Conservation (phyloP, 2,888 invertebrate species). For the Chloroclystis v-ata region DNA sequence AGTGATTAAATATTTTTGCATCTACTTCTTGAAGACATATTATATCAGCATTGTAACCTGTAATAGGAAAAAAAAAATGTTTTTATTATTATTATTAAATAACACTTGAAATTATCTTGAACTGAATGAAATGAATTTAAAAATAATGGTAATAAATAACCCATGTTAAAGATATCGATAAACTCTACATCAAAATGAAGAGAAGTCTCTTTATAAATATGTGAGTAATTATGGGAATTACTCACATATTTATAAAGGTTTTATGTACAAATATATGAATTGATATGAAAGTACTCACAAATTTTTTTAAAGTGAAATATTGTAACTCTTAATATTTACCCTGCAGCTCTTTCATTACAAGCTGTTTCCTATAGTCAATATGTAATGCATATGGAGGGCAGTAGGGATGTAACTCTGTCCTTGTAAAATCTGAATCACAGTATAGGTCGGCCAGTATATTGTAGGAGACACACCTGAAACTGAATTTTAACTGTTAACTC, state of each 20-base stretch:
- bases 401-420: conserved; percentile 86
- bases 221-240: too few species aligned
- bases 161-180: too few species aligned
- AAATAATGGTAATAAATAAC: too few species aligned
- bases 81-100: too few species aligned
- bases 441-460: conserved; percentile 95
- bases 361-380: conserved; percentile 91
- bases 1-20: conserved; percentile 83
- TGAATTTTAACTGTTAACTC: conserved; percentile 41
- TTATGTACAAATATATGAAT: too few species aligned
- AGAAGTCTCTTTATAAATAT: too few species aligned
- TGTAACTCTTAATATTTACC: conserved; percentile 73
- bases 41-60: conserved; percentile 94
- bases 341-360: conserved; percentile 88
- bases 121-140: too few species aligned
- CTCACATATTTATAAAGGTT: too few species aligned
- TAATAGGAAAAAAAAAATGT: neutral
- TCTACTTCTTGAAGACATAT: conserved; percentile 97
- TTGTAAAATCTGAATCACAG: conserved; percentile 88
- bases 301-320: too few species aligned
- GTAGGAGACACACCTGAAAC: conserved; percentile 90
- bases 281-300: too few species aligned
- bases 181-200: too few species aligned
- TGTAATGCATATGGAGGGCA: conserved; percentile 89
- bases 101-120: too few species aligned